These are phyloP conservation scores for Sarcophaga subvicina DNA, from an alignment of 2,888 invertebrate genomes.

Conservation along the genomic window DNA sequence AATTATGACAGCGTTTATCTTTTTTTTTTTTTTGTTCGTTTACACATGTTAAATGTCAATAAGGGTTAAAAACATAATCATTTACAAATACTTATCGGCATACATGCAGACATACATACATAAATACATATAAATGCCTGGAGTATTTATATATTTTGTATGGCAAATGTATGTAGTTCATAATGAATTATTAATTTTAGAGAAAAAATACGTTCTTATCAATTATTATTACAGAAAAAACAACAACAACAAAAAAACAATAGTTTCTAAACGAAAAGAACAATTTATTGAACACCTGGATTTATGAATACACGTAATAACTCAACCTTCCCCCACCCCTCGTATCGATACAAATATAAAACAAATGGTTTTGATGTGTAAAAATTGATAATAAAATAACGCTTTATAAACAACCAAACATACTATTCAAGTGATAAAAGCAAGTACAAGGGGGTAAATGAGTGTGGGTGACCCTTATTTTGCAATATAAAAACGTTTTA, in stretches of 20 bases:
- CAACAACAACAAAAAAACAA: not conserved
- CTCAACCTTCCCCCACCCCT: no score
- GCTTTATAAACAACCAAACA: not conserved
- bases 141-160: no score
- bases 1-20: constrained; percentile 63
- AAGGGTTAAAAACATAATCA: constrained; percentile 67
- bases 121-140: constrained; percentile 4
- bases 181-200: no score
- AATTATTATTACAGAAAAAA: constrained; percentile 63
- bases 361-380: constrained; percentile 27
- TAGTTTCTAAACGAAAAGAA: constrained; percentile 20
- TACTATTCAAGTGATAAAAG: not conserved
- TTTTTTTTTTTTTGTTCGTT: constrained; percentile 1
- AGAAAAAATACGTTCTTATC: constrained; percentile 46
- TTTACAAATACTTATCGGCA: constrained; percentile 38
- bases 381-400: constrained; percentile 2
- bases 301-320: constrained; percentile 38
- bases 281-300: constrained; percentile 70
- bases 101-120: not conserved
- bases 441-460: constrained; percentile 14
- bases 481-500: constrained; percentile 22
- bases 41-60: constrained; percentile 70
- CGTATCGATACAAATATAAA: constrained; percentile 8
- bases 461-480: constrained; percentile 61
- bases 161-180: no score